Conservation (phyloP, 2,888 invertebrate genomes). For the Pocota personata region DNA sequence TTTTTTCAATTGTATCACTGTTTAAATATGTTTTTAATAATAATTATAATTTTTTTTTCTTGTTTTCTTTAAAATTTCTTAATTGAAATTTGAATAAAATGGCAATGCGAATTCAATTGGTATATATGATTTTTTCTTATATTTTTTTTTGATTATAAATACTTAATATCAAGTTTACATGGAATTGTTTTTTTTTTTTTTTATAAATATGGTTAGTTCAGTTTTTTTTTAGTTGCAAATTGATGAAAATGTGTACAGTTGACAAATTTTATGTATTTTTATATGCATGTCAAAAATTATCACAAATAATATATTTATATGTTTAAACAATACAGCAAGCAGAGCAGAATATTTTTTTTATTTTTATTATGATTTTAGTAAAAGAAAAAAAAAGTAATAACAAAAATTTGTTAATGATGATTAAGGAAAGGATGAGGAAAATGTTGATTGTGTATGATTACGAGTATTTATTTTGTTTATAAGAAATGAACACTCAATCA, state of each 20-base stretch:
- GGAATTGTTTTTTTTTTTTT: slow-evolving; percentile 20
- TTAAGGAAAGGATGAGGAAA: slow-evolving; percentile 31
- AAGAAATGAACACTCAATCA: slow-evolving; percentile 53
- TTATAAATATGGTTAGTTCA: slow-evolving; percentile 54
- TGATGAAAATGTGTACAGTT: slow-evolving; percentile 43
- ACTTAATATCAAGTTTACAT: slow-evolving; percentile 51
- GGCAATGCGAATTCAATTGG: slow-evolving; percentile 65
- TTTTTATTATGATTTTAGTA: neutral
- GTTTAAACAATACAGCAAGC: slow-evolving; percentile 57
- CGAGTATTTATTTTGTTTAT: slow-evolving; percentile 25
- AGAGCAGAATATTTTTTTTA: slow-evolving; percentile 17
- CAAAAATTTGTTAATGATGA: slow-evolving; percentile 23
- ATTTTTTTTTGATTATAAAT: slow-evolving; percentile 41
- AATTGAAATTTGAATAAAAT: slow-evolving; percentile 45
- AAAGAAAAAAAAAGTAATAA: neutral
- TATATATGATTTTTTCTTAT: slow-evolving; percentile 10
- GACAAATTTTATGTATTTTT: slow-evolving; percentile 11
- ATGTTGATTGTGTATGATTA: slow-evolving; percentile 23
- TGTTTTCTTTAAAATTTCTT: too few species aligned
- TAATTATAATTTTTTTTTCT: neutral
- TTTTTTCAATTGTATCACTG: slow-evolving; percentile 53
- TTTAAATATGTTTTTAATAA: slow-evolving; percentile 27
- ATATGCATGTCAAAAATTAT: slow-evolving; percentile 56
- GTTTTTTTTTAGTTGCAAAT: slow-evolving; percentile 37
- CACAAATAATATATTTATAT: slow-evolving; percentile 56